Evolutionary conservation across 2,888 invertebrate species (phyloP).

Genomic region (Chalcosyrphus nemorum): DNA sequence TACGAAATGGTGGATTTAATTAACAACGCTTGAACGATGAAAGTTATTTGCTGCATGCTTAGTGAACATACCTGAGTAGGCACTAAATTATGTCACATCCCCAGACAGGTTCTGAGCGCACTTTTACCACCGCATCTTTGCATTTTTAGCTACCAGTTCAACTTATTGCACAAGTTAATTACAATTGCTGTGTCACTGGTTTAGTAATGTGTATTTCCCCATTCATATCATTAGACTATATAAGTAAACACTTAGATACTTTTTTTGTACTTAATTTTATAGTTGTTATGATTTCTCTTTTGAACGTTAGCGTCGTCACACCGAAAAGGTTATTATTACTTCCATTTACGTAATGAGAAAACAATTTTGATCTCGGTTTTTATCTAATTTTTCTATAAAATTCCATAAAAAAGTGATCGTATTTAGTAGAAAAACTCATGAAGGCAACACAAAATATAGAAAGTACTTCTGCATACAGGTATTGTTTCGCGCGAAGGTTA

Average conservation of each 20-base stretch:
- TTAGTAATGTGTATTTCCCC: neutral
- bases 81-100: constrained; percentile 3
- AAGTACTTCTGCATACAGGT: neutral
- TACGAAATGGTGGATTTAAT: constrained; percentile 18
- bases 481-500: neutral
- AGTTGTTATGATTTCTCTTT: constrained; percentile 19
- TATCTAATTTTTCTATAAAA: neutral
- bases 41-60: neutral
- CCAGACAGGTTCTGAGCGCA: neutral
- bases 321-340: constrained; percentile 2
- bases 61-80: neutral
- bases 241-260: neutral
- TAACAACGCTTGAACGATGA: constrained; percentile 9
- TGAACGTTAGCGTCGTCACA: neutral
- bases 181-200: neutral
- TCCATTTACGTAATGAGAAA: constrained; percentile 11
- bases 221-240: neutral
- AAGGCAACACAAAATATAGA: constrained; percentile 11
- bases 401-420: constrained; percentile 7
- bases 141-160: neutral
- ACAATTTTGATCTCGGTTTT: neutral
- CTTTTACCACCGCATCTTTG: too few relatives aligned
- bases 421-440: neutral
- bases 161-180: neutral
- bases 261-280: neutral